These are phyloP conservation scores for Arothron firmamentum DNA, from an alignment of 2,113 vertebrate species.

Conservation along the genomic window DNA sequence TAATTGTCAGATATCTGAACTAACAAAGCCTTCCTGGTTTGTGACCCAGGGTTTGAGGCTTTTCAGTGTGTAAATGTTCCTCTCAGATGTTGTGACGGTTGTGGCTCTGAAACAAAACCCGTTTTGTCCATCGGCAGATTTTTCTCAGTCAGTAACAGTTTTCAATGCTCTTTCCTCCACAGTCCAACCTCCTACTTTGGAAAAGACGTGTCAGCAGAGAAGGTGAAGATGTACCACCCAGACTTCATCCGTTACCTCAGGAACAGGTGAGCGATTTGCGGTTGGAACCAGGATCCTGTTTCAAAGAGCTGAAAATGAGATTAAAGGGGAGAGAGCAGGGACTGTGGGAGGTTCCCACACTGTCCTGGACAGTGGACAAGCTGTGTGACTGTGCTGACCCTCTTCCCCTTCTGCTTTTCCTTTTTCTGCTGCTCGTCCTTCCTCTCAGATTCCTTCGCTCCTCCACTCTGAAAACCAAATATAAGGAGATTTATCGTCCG, in stretches of 20 bases:
- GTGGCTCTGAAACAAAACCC: no score
- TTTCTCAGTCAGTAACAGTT: background rate
- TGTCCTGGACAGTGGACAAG: no score
- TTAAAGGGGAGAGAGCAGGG: background rate
- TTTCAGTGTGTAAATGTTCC: no score
- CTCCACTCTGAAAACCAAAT: slow-evolving; percentile 31
- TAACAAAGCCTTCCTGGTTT: no score
- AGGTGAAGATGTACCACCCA: slow-evolving; percentile 80
- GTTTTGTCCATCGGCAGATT: no score
- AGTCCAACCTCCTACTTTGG: slow-evolving; percentile 75
- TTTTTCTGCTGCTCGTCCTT: background rate
- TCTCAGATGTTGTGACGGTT: no score
- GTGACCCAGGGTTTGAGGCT: no score
- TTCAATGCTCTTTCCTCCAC: background rate
- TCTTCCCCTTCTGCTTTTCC: background rate
- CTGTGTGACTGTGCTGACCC: background rate
- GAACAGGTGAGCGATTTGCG: slow-evolving; percentile 72
- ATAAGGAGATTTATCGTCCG: slow-evolving; percentile 71
- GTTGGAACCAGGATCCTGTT: background rate
- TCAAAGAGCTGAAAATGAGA: background rate
- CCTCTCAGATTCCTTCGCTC: slow-evolving; percentile 72
- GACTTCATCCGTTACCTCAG: slow-evolving; percentile 81
- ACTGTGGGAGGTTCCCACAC: slow-evolving; percentile 1
- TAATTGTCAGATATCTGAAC: no score
- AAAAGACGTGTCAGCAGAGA: slow-evolving; percentile 55